A percentile compares a stretch with the other conserved stretches of the same genome.
These are phyloP conservation scores for Amblyornis subalaris DNA, from an alignment of 2,113 vertebrate species.

Conservation along the genomic window DNA sequence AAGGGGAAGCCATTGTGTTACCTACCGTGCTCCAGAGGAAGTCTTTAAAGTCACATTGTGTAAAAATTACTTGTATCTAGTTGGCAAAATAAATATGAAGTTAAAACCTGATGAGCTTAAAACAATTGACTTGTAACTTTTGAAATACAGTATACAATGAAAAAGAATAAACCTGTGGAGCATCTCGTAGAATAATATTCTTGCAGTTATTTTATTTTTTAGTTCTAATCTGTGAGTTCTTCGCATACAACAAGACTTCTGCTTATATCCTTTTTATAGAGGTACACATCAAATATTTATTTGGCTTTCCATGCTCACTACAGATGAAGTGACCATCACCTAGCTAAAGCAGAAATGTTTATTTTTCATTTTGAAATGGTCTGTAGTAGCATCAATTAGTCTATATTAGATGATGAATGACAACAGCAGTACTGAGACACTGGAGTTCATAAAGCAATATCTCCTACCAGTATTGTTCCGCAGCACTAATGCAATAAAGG, in stretches of 20 bases:
- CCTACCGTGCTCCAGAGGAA: neutral
- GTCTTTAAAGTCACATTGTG: neutral
- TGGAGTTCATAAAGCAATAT: neutral
- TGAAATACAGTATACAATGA: neutral
- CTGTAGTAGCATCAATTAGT: neutral
- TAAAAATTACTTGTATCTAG: neutral
- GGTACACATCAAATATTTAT: neutral
- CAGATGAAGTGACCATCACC: neutral
- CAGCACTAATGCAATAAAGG: constrained; percentile 4
- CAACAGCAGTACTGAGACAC: neutral
- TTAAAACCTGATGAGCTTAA: neutral
- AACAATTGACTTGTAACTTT: neutral
- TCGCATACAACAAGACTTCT: neutral
- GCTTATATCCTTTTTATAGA: neutral
- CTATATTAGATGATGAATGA: neutral
- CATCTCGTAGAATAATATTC: neutral
- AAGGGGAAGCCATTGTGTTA: neutral
- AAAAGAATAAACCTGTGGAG: neutral
- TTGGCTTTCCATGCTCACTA: neutral
- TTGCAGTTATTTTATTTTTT: neutral
- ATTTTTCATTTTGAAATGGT: neutral
- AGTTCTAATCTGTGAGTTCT: neutral
- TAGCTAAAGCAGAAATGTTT: neutral
- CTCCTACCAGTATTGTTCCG: neutral
- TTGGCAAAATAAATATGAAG: neutral